phyloP scores from a whole-genome alignment of 2,797 vertebrate genomes.

The Parauchenoglanis ngamensis region DNA sequence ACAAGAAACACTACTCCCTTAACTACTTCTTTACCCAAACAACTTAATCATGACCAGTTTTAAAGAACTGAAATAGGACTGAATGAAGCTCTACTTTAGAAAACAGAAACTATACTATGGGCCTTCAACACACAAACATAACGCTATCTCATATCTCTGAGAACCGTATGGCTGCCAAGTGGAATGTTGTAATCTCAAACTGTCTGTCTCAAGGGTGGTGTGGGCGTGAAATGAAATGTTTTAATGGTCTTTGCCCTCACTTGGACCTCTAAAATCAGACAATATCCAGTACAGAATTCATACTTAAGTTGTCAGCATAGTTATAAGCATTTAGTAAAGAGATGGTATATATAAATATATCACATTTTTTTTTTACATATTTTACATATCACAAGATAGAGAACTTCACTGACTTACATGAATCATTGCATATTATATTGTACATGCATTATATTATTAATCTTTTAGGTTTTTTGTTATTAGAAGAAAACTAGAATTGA shows the following conservation, averaged over 20 bases:
- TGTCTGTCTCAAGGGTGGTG: neutral
- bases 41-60: neutral
- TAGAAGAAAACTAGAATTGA: neutral
- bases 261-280: neutral
- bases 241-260: neutral
- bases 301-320: neutral
- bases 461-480: neutral
- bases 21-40: neutral
- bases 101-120: neutral
- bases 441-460: neutral
- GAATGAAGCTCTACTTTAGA: neutral
- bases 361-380: neutral
- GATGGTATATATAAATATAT: neutral
- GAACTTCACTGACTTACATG: neutral
- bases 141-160: constrained; percentile 11
- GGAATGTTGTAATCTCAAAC: constrained; percentile 15
- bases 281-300: neutral
- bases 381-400: neutral
- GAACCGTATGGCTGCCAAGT: neutral
- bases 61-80: neutral
- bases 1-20: neutral
- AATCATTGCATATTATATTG: neutral
- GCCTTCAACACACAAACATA: constrained; percentile 6
- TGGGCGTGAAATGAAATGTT: neutral
- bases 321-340: neutral